phyloP scores from a whole-genome alignment of 1,140 invertebrate genomes.

The Pseudomyrmex cubaensis region DNA sequence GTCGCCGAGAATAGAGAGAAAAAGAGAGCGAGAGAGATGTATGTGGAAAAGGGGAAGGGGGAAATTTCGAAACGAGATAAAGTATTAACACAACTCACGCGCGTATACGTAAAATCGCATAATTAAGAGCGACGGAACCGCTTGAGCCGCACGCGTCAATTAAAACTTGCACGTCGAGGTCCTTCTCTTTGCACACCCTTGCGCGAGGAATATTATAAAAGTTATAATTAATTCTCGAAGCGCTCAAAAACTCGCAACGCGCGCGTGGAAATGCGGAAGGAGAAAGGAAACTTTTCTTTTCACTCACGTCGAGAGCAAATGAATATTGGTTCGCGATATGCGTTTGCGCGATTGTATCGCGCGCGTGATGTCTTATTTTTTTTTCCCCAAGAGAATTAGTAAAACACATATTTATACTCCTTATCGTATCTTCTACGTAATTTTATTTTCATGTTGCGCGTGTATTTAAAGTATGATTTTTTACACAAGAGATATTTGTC shows the following conservation, averaged over 20 bases:
- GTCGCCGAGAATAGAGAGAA: too few relatives aligned
- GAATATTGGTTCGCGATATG: too few relatives aligned
- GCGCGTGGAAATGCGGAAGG: neutral
- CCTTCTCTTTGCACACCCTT: slow-evolving; percentile 4
- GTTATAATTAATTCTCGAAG: slow-evolving; percentile 54
- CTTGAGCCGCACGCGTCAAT: slow-evolving; percentile 49
- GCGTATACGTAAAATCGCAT: slow-evolving; percentile 42
- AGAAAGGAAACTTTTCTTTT: neutral
- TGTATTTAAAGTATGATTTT: too few relatives aligned
- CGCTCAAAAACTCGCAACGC: neutral
- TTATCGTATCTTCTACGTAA: too few relatives aligned
- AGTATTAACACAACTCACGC: slow-evolving; percentile 45
- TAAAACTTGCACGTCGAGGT: slow-evolving; percentile 45
- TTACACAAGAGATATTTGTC: too few relatives aligned
- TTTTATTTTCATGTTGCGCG: too few relatives aligned
- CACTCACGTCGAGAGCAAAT: too few relatives aligned
- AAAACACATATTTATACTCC: too few relatives aligned
- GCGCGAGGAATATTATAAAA: slow-evolving; percentile 9
- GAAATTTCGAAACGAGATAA: slow-evolving; percentile 41
- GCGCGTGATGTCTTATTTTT: too few relatives aligned
- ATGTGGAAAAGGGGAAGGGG: neutral
- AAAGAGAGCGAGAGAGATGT: too few relatives aligned
- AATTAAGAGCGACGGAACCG: slow-evolving; percentile 45
- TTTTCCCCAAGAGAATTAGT: too few relatives aligned
- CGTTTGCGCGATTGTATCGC: too few relatives aligned